phyloP scores from a whole-genome alignment of 2,888 invertebrate genomes.

The Lutraria lutraria region DNA sequence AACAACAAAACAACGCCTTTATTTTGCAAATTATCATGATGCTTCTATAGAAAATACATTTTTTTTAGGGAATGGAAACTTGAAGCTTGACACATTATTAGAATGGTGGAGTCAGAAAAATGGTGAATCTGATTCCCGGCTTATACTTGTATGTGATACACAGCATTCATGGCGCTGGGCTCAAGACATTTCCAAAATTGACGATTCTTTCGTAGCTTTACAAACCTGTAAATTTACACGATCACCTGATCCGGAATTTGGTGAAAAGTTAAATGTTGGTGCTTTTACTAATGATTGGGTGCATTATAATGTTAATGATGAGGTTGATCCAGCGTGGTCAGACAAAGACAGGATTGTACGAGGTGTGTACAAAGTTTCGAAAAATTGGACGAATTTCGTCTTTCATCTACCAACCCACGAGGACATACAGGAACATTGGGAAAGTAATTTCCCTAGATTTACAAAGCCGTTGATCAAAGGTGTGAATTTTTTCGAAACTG shows the following conservation, averaged over 20 bases:
- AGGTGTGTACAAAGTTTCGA: constrained; percentile 82
- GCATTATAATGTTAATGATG: constrained; percentile 79
- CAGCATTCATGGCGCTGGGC: constrained; percentile 84
- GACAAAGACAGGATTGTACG: constrained; percentile 76
- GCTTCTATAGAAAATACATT: neutral
- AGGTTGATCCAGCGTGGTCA: constrained; percentile 77
- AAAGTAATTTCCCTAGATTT: constrained; percentile 81
- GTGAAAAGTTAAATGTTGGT: constrained; percentile 76
- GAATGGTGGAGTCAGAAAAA: constrained; percentile 84
- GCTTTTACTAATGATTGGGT: constrained; percentile 85
- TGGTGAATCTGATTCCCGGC: constrained; percentile 78
- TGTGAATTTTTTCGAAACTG: constrained; percentile 80
- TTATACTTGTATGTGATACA: constrained; percentile 85
- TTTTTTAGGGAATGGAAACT: constrained; percentile 77
- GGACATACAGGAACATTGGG: constrained; percentile 85
- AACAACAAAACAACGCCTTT: no score
- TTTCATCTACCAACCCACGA: constrained; percentile 84
- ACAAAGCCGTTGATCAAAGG: constrained; percentile 81
- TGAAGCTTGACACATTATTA: constrained; percentile 81
- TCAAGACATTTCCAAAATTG: constrained; percentile 72
- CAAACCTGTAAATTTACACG: constrained; percentile 82
- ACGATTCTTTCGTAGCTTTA: constrained; percentile 80
- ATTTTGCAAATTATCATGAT: no score
- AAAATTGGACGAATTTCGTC: constrained; percentile 84
- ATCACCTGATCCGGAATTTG: constrained; percentile 74